Percentiles rank a stretch among this genome's conserved stretches.
Conservation (phyloP, 1,140 invertebrate species). For the Rhagoletis pomonella region DNA sequence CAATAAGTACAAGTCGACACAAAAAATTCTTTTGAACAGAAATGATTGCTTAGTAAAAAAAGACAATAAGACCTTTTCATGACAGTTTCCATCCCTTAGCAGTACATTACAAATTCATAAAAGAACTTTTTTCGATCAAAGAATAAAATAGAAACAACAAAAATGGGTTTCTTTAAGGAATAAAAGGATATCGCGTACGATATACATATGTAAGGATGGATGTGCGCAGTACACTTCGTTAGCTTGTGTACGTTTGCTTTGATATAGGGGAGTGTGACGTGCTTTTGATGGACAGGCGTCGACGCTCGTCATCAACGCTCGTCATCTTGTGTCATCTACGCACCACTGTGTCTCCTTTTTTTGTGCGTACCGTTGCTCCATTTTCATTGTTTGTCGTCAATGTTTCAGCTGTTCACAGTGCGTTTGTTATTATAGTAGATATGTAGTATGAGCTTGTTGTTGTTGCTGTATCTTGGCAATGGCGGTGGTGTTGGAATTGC, state of each 20-base stretch:
- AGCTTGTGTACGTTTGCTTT: slow-evolving; percentile 7
- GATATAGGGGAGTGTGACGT: background rate
- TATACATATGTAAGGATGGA: too few relatives aligned
- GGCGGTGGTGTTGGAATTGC: slow-evolving; percentile 15
- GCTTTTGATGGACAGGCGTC: slow-evolving; percentile 55
- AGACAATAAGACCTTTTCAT: background rate
- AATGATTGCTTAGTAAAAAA: too few relatives aligned
- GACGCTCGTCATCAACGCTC: slow-evolving; percentile 48
- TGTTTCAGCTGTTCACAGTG: slow-evolving; percentile 47
- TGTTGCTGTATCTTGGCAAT: slow-evolving; percentile 9
- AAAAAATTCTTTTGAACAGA: too few relatives aligned
- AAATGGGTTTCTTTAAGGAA: background rate
- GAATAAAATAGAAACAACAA: slow-evolving; percentile 25
- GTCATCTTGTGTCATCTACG: slow-evolving; percentile 53
- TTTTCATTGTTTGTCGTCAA: slow-evolving; percentile 45
- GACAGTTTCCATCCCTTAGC: background rate
- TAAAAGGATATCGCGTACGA: too few relatives aligned
- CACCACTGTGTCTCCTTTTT: slow-evolving; percentile 52
- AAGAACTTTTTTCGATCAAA: slow-evolving; percentile 41
- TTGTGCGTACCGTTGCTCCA: background rate
- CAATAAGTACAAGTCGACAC: too few relatives aligned
- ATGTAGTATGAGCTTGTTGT: slow-evolving; percentile 2
- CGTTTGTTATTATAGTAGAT: slow-evolving; percentile 44
- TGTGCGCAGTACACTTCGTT: too few relatives aligned
- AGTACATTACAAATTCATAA: background rate